Base-by-base conservation (phyloP, 2,797 vertebrate species). In the Tragelaphus eurycerus region DNA sequence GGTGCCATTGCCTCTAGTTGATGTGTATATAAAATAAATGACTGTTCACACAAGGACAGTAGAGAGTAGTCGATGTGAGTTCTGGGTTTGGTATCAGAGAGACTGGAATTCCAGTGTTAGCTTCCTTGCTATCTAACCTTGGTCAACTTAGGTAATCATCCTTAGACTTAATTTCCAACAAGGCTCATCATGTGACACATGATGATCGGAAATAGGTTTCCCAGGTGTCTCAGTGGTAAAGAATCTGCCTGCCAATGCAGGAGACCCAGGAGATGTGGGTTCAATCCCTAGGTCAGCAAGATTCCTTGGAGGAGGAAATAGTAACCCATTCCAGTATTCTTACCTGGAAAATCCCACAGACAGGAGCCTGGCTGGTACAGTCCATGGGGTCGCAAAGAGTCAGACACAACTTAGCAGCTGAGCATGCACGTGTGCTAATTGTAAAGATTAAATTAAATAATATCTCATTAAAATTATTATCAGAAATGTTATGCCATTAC, bases 381-480 rank as follows among this genome's bases (percentile, higher is more conserved):
- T 74, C 38, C 71, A 74, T 43, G 38, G 38, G 23, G 11, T 74
- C 1, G 0, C 38, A 43, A 25, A 74, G 38, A 74, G 6, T 74
- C 38, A 74, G 71, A 43, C 71, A 74, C 25, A 6, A 74, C 71
- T 25, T 25, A 74, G 38, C 21, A 43, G 43, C 71, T 74, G 12
- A 74, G 21, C 12, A 43, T 74, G 21, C 6, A 84, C 1, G 52
- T 21, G 27, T 76, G 81, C 27, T 86, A 12, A 81, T 71, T 83
- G 2, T 52, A 93, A 95, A 90, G 67, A 78, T 89, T 95, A 67
- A 91, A 29, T 86, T 91, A 76, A 34, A 86, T 86, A 91, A 88
- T 90, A 8, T 86, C 25, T 97, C 27, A 82, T 82, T 86, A 89
- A 87, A 94, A 55, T 48, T 64, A 76, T 89, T 82, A 12, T 21